Evolutionary conservation across 35 echinoderm and acorn worm species (phyloP).

Genomic region (Ophiothrix spiculata): DNA sequence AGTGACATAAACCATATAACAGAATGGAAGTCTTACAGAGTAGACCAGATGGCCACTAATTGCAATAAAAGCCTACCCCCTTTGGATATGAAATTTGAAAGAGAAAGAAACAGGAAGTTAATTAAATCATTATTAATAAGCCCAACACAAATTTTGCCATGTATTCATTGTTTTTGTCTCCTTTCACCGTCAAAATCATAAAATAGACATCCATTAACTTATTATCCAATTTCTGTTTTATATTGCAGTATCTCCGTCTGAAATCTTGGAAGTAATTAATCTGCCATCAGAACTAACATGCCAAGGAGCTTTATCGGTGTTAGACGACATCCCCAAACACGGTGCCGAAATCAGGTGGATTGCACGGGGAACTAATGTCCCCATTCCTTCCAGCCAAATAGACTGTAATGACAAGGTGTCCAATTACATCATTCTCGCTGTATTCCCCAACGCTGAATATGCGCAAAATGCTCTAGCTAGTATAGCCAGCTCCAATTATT

Average conservation of each 20-base stretch:
- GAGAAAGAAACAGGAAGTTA: no score
- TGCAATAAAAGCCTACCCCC: no score
- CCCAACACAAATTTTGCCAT: no score
- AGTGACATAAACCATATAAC: no score
- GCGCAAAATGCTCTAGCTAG: slow-evolving; percentile 58
- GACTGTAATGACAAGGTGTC: slow-evolving; percentile 53
- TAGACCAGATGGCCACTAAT: no score
- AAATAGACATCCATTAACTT: no score
- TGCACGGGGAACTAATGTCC: slow-evolving; percentile 8
- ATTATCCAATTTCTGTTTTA: neutral
- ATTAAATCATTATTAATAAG: no score
- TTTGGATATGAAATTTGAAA: no score
- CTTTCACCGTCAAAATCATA: neutral
- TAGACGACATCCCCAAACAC: slow-evolving; percentile 59
- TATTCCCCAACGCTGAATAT: slow-evolving; percentile 48
- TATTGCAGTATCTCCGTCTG: slow-evolving; percentile 44
- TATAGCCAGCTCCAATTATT: slow-evolving; percentile 44
- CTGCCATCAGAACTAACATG: slow-evolving; percentile 58
- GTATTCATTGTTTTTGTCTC: no score
- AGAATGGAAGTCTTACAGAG: no score
- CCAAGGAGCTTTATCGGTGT: slow-evolving; percentile 33
- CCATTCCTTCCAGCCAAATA: slow-evolving; percentile 27
- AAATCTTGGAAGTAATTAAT: slow-evolving; percentile 60
- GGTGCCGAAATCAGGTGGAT: slow-evolving; percentile 68
- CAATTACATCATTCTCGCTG: slow-evolving; percentile 61